phyloP scores from a whole-genome alignment of 2,113 vertebrate genomes.

The Elephantulus edwardii region DNA sequence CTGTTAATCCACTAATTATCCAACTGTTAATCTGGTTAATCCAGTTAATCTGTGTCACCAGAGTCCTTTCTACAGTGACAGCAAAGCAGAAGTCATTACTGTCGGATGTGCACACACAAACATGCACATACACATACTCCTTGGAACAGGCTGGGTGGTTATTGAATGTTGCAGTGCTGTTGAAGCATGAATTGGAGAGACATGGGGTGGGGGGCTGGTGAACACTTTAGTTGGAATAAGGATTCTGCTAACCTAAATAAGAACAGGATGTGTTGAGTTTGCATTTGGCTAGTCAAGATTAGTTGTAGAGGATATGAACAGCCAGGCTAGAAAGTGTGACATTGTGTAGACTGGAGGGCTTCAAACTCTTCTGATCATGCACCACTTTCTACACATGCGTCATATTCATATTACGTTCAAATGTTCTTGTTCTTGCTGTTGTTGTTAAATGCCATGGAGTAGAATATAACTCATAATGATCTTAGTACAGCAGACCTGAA shows the following conservation, averaged over 20 bases:
- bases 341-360: background rate
- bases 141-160: background rate
- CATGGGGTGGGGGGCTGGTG: no score
- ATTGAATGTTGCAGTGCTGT: background rate
- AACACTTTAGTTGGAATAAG: background rate
- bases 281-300: background rate
- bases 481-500: no score
- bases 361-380: background rate
- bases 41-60: no score
- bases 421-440: no score
- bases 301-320: background rate
- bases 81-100: background rate
- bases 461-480: no score
- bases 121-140: no score
- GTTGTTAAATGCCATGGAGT: no score
- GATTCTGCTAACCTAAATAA: background rate
- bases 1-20: no score
- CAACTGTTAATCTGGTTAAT: no score
- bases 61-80: rapidly evolving
- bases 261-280: background rate
- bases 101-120: no score
- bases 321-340: no score
- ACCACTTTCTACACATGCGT: background rate
- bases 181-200: background rate
- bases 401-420: no score